These are phyloP conservation scores for Sebastes matsubarae DNA, from an alignment of 2,797 vertebrate species.

Conservation along the genomic window DNA sequence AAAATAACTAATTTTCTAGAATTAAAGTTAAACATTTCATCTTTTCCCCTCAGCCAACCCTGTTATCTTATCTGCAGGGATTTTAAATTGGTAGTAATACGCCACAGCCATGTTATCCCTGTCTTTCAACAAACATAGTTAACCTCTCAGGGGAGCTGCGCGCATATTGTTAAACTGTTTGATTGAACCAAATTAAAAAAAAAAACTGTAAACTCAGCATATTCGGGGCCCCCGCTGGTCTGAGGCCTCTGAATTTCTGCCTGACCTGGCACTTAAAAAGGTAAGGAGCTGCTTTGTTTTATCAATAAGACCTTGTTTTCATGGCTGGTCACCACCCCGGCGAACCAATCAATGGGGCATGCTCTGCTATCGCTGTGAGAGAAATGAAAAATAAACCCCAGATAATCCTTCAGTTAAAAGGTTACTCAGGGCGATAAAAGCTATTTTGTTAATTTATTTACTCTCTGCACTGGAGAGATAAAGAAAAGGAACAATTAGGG, in stretches of 20 bases:
- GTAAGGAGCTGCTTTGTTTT: slow-evolving; percentile 85
- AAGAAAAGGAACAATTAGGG: slow-evolving; percentile 99
- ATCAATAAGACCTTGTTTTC: slow-evolving; percentile 96
- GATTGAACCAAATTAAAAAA: slow-evolving; percentile 66
- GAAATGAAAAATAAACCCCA: slow-evolving; percentile 99
- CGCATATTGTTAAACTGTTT: slow-evolving; percentile 70
- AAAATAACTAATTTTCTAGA: slow-evolving; percentile 9
- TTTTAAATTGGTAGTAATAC: slow-evolving; percentile 63
- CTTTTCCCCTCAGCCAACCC: slow-evolving; percentile 11
- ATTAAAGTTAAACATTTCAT: slow-evolving; percentile 44
- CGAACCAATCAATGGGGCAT: slow-evolving; percentile 99
- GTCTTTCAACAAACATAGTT: slow-evolving; percentile 68
- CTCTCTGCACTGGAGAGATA: slow-evolving; percentile 99
- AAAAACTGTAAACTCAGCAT: slow-evolving; percentile 54
- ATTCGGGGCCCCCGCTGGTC: slow-evolving; percentile 59
- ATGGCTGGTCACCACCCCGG: slow-evolving; percentile 96
- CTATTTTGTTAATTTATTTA: slow-evolving; percentile 99
- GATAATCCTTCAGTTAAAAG: slow-evolving; percentile 99
- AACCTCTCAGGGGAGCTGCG: slow-evolving; percentile 69
- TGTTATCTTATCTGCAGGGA: slow-evolving; percentile 57
- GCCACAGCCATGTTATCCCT: slow-evolving; percentile 55
- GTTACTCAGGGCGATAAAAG: slow-evolving; percentile 99
- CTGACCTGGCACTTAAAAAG: slow-evolving; percentile 76
- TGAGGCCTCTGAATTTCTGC: slow-evolving; percentile 67
- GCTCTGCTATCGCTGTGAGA: slow-evolving; percentile 95